Conservation (phyloP, 2,888 invertebrate species). For the Mythimna lalbum region DNA sequence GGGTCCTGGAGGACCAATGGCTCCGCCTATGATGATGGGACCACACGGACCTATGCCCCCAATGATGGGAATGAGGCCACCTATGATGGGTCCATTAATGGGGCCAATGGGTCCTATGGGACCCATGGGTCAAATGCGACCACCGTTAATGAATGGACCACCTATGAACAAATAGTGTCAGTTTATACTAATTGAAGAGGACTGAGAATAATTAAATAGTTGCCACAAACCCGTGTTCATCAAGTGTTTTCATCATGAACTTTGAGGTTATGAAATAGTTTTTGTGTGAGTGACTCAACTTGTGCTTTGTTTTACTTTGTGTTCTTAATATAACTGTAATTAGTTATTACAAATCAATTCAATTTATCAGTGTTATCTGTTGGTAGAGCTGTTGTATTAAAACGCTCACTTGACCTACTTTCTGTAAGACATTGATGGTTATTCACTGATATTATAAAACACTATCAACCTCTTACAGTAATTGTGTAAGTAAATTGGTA, state of each 20-base stretch:
- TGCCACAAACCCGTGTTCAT: conserved; percentile 42
- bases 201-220: conserved; percentile 42
- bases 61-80: conserved; percentile 92
- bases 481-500: background rate
- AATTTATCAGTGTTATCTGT: background rate
- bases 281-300: background rate
- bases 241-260: conserved; percentile 10
- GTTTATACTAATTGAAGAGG: conserved; percentile 36
- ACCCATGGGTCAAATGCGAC: conserved; percentile 94
- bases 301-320: background rate
- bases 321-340: background rate
- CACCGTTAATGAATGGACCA: conserved; percentile 93
- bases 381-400: background rate
- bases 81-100: conserved; percentile 93
- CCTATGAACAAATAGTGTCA: conserved; percentile 90
- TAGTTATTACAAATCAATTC: background rate
- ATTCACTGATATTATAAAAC: background rate
- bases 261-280: conserved; percentile 58
- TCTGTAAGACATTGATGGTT: background rate
- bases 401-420: background rate
- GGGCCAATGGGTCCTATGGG: conserved; percentile 92
- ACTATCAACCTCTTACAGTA: background rate
- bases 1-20: conserved; percentile 93
- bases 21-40: conserved; percentile 95
- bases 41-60: conserved; percentile 95